Percentiles rank a stretch among this genome's conserved stretches.
These are phyloP conservation scores for fruit fly (Drosophila melanogaster) DNA, from an alignment of 1,140 invertebrate species.

Conservation along the genomic window DNA sequence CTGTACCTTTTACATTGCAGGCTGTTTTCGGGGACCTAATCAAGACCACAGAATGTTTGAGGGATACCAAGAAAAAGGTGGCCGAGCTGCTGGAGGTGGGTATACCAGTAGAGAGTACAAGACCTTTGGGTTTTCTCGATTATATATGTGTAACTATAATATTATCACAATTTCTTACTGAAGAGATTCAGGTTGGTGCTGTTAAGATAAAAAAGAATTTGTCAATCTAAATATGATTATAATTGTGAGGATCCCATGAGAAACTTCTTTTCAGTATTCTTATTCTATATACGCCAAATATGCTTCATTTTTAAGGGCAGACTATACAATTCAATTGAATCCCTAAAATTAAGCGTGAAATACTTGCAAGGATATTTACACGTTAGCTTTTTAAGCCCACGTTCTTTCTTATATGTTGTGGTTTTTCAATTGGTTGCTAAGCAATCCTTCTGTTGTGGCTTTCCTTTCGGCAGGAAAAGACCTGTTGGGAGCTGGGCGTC, in stretches of 20 bases:
- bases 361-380: not conserved
- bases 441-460: slow-evolving; percentile 39
- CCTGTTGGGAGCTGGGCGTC: slow-evolving; percentile 85
- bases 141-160: no score
- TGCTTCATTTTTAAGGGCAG: no score
- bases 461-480: slow-evolving; percentile 85
- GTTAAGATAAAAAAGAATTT: no score
- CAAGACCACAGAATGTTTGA: slow-evolving; percentile 90
- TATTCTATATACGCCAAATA: no score
- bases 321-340: no score
- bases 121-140: no score
- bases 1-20: slow-evolving; percentile 54
- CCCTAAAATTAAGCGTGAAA: not conserved
- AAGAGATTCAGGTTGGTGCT: no score
- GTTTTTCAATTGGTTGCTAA: slow-evolving; percentile 39
- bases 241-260: no score
- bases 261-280: no score
- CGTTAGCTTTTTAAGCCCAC: not conserved
- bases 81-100: slow-evolving; percentile 73
- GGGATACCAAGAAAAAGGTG: slow-evolving; percentile 85
- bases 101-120: not conserved
- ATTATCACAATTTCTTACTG: no score
- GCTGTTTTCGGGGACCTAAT: slow-evolving; percentile 89
- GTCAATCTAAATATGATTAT: no score
- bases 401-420: not conserved